A percentile compares a stretch with the other conserved stretches of the same genome.
phyloP scores from a whole-genome alignment of 2,797 vertebrate genomes.

The Acipenser ruthenus region DNA sequence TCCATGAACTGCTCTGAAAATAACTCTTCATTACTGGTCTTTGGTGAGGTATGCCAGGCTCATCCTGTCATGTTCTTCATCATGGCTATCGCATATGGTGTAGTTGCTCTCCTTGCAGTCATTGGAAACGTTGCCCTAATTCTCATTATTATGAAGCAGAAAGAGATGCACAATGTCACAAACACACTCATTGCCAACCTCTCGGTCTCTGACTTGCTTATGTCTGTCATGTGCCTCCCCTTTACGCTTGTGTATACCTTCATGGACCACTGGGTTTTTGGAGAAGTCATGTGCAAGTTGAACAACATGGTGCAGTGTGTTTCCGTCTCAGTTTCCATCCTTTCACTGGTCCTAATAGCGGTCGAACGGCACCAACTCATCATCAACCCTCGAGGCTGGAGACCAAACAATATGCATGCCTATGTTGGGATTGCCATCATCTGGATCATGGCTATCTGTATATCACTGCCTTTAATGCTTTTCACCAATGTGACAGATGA shows the following conservation, averaged over 20 bases:
- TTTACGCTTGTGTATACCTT: constrained; percentile 79
- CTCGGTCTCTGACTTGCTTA: constrained; percentile 72
- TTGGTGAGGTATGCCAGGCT: constrained; percentile 32
- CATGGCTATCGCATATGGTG: constrained; percentile 71
- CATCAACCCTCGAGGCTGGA: constrained; percentile 73
- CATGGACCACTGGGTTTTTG: constrained; percentile 83
- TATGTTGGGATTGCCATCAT: constrained; percentile 66
- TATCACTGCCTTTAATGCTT: constrained; percentile 68
- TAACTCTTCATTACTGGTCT: constrained; percentile 25
- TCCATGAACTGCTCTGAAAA: constrained; percentile 27
- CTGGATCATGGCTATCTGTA: constrained; percentile 64
- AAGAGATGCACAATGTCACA: constrained; percentile 77
- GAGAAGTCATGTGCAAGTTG: constrained; percentile 73
- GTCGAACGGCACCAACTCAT: constrained; percentile 76
- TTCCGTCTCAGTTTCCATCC: constrained; percentile 73
- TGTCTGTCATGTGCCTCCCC: constrained; percentile 73
- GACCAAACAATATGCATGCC: constrained; percentile 69
- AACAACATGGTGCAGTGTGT: constrained; percentile 74
- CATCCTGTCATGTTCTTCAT: constrained; percentile 38
- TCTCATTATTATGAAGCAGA: constrained; percentile 68
- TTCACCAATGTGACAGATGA: constrained; percentile 66
- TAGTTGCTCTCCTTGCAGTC: constrained; percentile 70
- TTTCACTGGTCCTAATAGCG: constrained; percentile 75
- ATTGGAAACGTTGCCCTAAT: constrained; percentile 73
- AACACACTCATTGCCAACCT: constrained; percentile 80